Evolutionary conservation across 1,140 invertebrate genomes (phyloP).

Genomic region (Tetramorium alpestre): DNA sequence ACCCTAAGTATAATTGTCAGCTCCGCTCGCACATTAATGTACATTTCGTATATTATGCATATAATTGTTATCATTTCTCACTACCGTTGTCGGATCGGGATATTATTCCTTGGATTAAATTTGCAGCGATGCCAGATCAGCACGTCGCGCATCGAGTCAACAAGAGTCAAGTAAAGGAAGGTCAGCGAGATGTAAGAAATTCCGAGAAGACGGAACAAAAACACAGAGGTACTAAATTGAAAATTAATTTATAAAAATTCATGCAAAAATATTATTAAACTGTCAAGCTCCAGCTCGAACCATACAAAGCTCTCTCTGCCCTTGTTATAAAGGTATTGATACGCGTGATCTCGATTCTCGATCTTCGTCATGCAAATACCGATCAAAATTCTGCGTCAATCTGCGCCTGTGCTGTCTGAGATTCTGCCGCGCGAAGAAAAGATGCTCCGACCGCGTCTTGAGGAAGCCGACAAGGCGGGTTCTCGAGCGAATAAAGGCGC

Average conservation of each 20-base stretch:
- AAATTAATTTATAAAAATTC: no score
- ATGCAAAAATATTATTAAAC: no score
- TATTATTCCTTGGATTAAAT: not conserved
- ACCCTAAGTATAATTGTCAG: not conserved
- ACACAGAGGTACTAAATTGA: not conserved
- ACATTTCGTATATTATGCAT: not conserved
- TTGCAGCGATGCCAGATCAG: not conserved
- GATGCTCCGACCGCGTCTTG: not conserved
- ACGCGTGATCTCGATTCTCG: not conserved
- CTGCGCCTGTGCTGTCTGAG: not conserved
- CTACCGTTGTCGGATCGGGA: not conserved
- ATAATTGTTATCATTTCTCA: not conserved
- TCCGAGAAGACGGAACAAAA: not conserved
- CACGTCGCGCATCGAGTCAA: not conserved
- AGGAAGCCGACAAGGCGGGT: not conserved
- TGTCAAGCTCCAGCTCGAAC: no score
- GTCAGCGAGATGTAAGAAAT: not conserved
- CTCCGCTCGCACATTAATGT: not conserved
- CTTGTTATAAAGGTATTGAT: not conserved
- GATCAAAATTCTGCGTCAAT: not conserved
- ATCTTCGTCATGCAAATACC: not conserved
- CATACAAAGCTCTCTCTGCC: no score
- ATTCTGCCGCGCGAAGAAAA: not conserved
- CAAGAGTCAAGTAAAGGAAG: not conserved
- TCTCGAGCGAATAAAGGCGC: slow-evolving; percentile 9